These are phyloP conservation scores for Sphaerophoria rueppellii DNA, from an alignment of 2,888 invertebrate species.

Conservation along the genomic window DNA sequence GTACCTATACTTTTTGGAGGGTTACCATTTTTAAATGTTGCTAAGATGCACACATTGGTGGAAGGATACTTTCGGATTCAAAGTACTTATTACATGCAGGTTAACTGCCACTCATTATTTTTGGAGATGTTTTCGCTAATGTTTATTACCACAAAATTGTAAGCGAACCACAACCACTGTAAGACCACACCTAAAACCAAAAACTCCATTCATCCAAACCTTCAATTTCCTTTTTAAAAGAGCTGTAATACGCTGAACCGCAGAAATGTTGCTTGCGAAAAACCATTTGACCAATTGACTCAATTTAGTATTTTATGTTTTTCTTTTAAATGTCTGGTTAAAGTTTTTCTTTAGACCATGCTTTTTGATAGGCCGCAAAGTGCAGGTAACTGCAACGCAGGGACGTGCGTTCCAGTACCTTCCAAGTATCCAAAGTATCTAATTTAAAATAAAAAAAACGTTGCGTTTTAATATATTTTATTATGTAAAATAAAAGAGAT, in stretches of 20 bases:
- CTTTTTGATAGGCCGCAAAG: slow-evolving; percentile 54
- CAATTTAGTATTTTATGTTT: slow-evolving; percentile 62
- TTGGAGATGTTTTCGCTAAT: too few species aligned
- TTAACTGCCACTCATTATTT: slow-evolving; percentile 44
- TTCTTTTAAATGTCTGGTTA: slow-evolving; percentile 17
- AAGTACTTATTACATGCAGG: too few species aligned
- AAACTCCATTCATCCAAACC: slow-evolving; percentile 61
- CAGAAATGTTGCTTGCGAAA: slow-evolving; percentile 62
- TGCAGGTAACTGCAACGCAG: neutral
- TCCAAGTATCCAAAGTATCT: too few species aligned
- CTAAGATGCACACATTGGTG: too few species aligned
- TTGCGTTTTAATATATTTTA: too few species aligned
- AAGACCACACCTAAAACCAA: slow-evolving; percentile 56
- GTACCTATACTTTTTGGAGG: too few species aligned
- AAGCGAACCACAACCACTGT: slow-evolving; percentile 45
- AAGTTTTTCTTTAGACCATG: slow-evolving; percentile 43
- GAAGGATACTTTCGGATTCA: too few species aligned
- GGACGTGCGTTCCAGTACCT: too few species aligned
- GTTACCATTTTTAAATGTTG: too few species aligned
- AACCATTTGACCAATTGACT: slow-evolving; percentile 70
- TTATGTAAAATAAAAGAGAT: too few species aligned
- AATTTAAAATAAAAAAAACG: too few species aligned
- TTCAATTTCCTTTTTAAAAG: slow-evolving; percentile 58
- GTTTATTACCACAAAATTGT: slow-evolving; percentile 21
- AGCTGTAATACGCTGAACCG: slow-evolving; percentile 50